Conservation (phyloP, 2,888 invertebrate genomes). For the Epistrophe eligans region DNA sequence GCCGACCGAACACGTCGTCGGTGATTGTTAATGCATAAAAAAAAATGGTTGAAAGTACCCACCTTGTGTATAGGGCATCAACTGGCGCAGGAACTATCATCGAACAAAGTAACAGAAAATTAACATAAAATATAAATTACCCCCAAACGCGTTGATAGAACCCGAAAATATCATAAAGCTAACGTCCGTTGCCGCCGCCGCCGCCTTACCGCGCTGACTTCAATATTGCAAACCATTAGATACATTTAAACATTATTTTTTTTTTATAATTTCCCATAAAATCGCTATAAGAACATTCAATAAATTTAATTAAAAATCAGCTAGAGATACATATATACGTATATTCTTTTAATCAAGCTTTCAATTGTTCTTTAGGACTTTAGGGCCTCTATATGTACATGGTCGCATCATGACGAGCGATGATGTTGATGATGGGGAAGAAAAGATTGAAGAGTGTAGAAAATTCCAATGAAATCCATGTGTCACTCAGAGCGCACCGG, state of each 20-base stretch:
- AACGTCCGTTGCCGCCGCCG: too few species aligned
- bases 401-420: slow-evolving; percentile 29
- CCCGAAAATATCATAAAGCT: slow-evolving; percentile 36
- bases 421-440: slow-evolving; percentile 3
- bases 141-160: slow-evolving; percentile 33
- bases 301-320: slow-evolving; percentile 73
- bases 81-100: slow-evolving; percentile 35
- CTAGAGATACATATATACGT: slow-evolving; percentile 14
- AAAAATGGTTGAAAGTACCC: slow-evolving; percentile 73
- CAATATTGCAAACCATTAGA: slow-evolving; percentile 33
- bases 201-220: neutral
- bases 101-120: slow-evolving; percentile 64
- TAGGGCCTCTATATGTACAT: neutral
- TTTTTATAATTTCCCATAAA: slow-evolving; percentile 46
- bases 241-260: slow-evolving; percentile 27
- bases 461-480: slow-evolving; percentile 54
- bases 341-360: slow-evolving; percentile 39
- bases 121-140: slow-evolving; percentile 72
- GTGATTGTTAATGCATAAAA: slow-evolving; percentile 71
- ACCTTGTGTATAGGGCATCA: slow-evolving; percentile 21
- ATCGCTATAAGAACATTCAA: slow-evolving; percentile 29
- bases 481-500: slow-evolving; percentile 44
- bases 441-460: slow-evolving; percentile 34
- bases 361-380: slow-evolving; percentile 19
- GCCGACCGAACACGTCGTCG: slow-evolving; percentile 34